Conservation (phyloP, 2,888 invertebrate species). For the Aricia artaxerxes region DNA sequence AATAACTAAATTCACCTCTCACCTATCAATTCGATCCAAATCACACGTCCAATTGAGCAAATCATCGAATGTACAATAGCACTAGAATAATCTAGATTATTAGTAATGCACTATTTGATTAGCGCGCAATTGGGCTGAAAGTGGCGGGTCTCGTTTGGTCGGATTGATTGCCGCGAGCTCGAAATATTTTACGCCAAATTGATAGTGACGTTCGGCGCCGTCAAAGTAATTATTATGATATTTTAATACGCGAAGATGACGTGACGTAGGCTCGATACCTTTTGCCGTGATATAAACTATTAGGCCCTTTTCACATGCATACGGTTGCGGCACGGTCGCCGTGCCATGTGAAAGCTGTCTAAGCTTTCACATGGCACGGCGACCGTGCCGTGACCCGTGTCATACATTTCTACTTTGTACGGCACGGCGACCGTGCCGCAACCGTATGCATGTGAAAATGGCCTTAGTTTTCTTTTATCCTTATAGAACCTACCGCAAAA, state of each 20-base stretch:
- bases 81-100: conserved; percentile 28
- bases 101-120: conserved; percentile 57
- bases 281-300: no score
- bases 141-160: conserved; percentile 71
- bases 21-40: conserved; percentile 3
- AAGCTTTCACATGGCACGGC: no score
- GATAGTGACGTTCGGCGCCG: conserved; percentile 54
- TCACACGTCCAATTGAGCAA: conserved; percentile 10
- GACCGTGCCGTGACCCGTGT: no score
- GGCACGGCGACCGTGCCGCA: no score
- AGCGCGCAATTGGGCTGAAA: conserved; percentile 69
- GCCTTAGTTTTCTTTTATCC: no score
- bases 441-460: no score
- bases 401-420: no score
- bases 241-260: conserved; percentile 26
- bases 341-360: no score
- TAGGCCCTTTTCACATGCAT: no score
- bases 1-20: neutral
- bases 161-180: conserved; percentile 67
- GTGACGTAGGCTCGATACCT: neutral
- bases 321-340: no score
- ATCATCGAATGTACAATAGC: conserved; percentile 21
- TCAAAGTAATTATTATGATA: conserved; percentile 41
- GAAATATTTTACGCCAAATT: conserved; percentile 74
- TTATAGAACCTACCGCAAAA: no score